Percentiles rank a stretch among this genome's conserved stretches.
Evolutionary conservation across 1,140 invertebrate species (phyloP).

Genomic region (Ostrea denselamellosa): DNA sequence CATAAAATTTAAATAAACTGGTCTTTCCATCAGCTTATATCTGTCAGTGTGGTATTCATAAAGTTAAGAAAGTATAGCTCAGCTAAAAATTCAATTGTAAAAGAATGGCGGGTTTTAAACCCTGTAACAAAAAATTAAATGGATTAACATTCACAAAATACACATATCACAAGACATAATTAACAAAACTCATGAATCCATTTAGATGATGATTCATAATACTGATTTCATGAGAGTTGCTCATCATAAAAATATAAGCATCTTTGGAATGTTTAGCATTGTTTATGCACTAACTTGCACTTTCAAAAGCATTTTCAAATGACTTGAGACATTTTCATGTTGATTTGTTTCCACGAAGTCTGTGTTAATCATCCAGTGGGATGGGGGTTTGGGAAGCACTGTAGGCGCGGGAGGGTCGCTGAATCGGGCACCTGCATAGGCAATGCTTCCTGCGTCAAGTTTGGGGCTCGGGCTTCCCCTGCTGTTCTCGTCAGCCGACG

Average conservation of each 20-base stretch:
- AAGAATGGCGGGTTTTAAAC: constrained; percentile 37
- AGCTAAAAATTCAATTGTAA: constrained; percentile 35
- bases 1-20: not conserved
- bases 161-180: constrained; percentile 49
- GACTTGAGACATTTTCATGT: constrained; percentile 76
- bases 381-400: constrained; percentile 82
- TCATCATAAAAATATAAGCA: constrained; percentile 57
- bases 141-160: constrained; percentile 29
- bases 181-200: constrained; percentile 61
- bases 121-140: constrained; percentile 25
- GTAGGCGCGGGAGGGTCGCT: constrained; percentile 83
- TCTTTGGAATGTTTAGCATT: constrained; percentile 65
- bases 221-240: constrained; percentile 63
- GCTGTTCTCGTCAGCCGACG: constrained; percentile 29
- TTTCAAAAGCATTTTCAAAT: constrained; percentile 82
- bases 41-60: constrained; percentile 20
- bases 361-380: constrained; percentile 80
- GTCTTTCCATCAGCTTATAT: not conserved
- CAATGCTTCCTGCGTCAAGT: constrained; percentile 45
- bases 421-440: constrained; percentile 84
- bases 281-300: constrained; percentile 68
- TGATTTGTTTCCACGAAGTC: constrained; percentile 46
- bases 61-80: constrained; percentile 20
- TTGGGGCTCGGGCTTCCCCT: constrained; percentile 45
- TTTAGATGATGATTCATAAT: constrained; percentile 61